These are phyloP conservation scores for Coryphaenoides rupestris DNA, from an alignment of 2,113 vertebrate genomes.

Conservation along the genomic window DNA sequence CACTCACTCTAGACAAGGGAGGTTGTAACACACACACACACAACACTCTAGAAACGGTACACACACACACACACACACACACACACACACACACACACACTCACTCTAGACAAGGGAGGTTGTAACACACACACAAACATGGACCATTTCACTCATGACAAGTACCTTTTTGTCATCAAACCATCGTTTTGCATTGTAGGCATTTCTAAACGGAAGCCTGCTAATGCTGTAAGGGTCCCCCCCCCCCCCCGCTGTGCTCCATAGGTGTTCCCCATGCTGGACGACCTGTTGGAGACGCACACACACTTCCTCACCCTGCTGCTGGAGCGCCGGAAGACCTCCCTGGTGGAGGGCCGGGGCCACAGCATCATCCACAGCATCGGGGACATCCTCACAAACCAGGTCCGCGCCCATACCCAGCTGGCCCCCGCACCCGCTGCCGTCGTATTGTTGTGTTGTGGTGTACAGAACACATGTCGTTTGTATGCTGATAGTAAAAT, in stretches of 20 bases:
- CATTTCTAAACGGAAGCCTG: no score
- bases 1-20: no score
- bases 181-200: no score
- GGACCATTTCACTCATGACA: background rate
- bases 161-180: no score
- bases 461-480: background rate
- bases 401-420: constrained; percentile 82
- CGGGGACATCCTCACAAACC: constrained; percentile 82
- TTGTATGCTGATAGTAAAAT: background rate
- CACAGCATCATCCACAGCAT: constrained; percentile 83
- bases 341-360: constrained; percentile 53
- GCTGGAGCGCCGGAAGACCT: constrained; percentile 83
- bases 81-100: no score
- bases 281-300: constrained; percentile 84
- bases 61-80: no score
- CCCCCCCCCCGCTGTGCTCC: background rate
- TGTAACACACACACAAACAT: background rate
- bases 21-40: no score
- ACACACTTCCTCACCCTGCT: constrained; percentile 82
- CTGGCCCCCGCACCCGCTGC: no score
- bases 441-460: no score
- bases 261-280: constrained; percentile 84
- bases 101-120: background rate
- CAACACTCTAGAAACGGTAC: no score
- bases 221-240: no score